phyloP scores from a whole-genome alignment of 2,888 invertebrate species.

The Apodemia duryi region DNA sequence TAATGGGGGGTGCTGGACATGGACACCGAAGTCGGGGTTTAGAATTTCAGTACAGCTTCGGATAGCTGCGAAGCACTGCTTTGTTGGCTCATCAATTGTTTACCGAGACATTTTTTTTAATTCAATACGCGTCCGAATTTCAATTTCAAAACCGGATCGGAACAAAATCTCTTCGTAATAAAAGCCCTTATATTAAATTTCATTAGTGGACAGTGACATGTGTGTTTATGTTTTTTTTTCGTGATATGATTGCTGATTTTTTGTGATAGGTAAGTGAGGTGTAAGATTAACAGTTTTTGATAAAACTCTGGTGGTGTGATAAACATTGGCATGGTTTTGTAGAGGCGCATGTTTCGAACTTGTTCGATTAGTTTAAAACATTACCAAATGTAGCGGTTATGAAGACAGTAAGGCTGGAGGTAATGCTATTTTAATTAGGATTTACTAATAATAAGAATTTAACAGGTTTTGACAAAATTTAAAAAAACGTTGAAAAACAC shows the following conservation, averaged over 20 bases:
- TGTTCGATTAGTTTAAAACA: constrained; percentile 37
- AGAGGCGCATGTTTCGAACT: constrained; percentile 54
- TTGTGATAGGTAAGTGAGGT: constrained; percentile 68
- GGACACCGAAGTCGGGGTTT: constrained; percentile 77
- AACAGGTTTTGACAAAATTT: neutral
- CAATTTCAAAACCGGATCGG: constrained; percentile 37
- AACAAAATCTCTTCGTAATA: constrained; percentile 30
- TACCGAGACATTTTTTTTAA: constrained; percentile 67
- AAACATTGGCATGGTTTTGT: constrained; percentile 55
- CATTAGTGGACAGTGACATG: constrained; percentile 36
- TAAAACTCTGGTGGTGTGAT: constrained; percentile 66
- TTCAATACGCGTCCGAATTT: constrained; percentile 36
- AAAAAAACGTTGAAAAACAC: neutral
- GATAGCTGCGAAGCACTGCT: constrained; percentile 75
- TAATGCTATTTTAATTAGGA: constrained; percentile 31
- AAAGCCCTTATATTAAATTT: constrained; percentile 28
- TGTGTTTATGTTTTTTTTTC: constrained; percentile 33
- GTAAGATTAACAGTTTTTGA: constrained; percentile 53
- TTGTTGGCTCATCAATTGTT: constrained; percentile 75
- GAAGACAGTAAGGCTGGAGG: constrained; percentile 38
- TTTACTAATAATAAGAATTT: constrained; percentile 13
- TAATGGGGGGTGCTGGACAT: constrained; percentile 78
- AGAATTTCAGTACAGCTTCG: constrained; percentile 79
- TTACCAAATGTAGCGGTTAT: constrained; percentile 38
- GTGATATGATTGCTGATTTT: constrained; percentile 39